Evolutionary conservation across 2,113 vertebrate species (phyloP).

Genomic region (Vicugna pacos): DNA sequence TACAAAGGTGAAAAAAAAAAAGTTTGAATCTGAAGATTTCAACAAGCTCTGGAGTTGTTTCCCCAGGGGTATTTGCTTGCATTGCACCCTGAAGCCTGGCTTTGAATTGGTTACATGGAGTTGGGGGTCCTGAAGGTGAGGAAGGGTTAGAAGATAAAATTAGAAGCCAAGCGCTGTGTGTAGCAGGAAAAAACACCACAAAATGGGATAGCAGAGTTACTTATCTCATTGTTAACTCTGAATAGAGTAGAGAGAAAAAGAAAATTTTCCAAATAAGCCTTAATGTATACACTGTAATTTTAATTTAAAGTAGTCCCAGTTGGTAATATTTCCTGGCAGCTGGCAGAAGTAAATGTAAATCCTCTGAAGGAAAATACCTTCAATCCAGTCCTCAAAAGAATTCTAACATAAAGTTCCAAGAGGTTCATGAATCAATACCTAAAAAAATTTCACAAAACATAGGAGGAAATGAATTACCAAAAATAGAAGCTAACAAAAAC

Average conservation of each 20-base stretch:
- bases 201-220: not conserved
- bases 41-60: slow-evolving; percentile 16
- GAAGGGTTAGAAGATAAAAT: not conserved
- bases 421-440: not conserved
- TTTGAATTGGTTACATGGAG: not conserved
- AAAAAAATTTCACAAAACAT: not conserved
- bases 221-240: not conserved
- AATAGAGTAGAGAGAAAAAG: not conserved
- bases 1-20: not conserved
- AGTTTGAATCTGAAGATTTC: not conserved
- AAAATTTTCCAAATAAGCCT: not conserved
- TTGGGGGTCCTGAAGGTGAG: not conserved
- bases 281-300: slow-evolving; percentile 4
- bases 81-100: not conserved
- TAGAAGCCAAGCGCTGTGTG: not conserved
- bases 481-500: not conserved
- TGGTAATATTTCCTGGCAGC: not conserved
- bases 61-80: not conserved
- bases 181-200: not conserved
- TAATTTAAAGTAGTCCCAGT: not conserved
- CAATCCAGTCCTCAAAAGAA: not conserved
- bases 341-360: slow-evolving; percentile 14
- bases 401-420: not conserved
- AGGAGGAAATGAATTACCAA: not conserved
- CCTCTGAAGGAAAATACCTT: not conserved